These are phyloP conservation scores for Clarias batrachus DNA, from an alignment of 2,113 vertebrate species.

Conservation along the genomic window DNA sequence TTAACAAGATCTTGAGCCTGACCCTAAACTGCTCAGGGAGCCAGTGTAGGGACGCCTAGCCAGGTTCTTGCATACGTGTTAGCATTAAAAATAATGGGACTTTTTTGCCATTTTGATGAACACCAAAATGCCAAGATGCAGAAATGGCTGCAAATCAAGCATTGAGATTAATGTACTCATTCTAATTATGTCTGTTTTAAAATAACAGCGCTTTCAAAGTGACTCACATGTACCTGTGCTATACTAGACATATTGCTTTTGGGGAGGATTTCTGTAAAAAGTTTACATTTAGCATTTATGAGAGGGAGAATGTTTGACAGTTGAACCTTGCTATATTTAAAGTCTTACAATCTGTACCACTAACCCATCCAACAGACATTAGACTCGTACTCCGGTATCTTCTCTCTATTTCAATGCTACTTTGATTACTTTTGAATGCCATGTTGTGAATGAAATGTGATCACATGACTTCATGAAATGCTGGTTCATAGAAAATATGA, in stretches of 20 bases:
- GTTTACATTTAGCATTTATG: background rate
- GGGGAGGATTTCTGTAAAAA: background rate
- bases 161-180: background rate
- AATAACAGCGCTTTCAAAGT: background rate
- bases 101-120: too few species aligned
- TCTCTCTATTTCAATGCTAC: background rate
- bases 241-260: too few species aligned
- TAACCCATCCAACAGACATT: background rate
- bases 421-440: too few species aligned
- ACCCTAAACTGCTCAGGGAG: too few species aligned
- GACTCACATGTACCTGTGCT: background rate
- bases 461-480: background rate
- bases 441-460: background rate
- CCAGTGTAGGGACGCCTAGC: too few species aligned
- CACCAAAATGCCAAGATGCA: background rate
- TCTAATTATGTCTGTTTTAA: background rate
- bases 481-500: background rate
- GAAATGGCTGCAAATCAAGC: background rate
- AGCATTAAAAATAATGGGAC: too few species aligned
- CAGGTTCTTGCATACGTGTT: too few species aligned
- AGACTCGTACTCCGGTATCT: too few species aligned
- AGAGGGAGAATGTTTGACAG: background rate
- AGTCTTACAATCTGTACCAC: background rate
- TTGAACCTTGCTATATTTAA: background rate
- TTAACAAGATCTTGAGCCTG: too few species aligned